phyloP scores from a whole-genome alignment of 2,888 invertebrate genomes.

The Phortica okadai region DNA sequence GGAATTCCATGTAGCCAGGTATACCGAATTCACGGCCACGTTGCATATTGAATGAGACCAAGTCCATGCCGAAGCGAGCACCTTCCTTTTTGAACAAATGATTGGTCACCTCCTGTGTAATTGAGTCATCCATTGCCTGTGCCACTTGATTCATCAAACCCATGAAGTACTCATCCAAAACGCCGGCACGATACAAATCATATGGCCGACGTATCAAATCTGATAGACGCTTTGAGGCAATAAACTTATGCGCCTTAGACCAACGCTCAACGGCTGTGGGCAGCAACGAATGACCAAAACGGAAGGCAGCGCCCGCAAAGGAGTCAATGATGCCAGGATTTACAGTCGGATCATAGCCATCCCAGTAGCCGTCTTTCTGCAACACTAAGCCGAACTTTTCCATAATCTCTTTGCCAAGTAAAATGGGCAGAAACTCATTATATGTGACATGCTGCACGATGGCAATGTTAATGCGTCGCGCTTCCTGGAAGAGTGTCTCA shows the following conservation, averaged over 20 bases:
- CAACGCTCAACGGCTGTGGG: constrained; percentile 94
- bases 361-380: constrained; percentile 83
- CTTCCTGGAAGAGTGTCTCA: constrained; percentile 92
- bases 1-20: constrained; percentile 94
- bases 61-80: constrained; percentile 88
- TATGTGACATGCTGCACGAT: constrained; percentile 93
- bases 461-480: constrained; percentile 89
- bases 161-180: constrained; percentile 94
- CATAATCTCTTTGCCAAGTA: constrained; percentile 94
- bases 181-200: constrained; percentile 92
- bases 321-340: constrained; percentile 93
- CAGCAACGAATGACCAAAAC: constrained; percentile 92
- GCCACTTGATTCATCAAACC: constrained; percentile 95
- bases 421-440: constrained; percentile 92
- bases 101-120: constrained; percentile 93
- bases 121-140: constrained; percentile 96
- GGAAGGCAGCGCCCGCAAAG: constrained; percentile 93
- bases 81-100: constrained; percentile 90
- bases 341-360: constrained; percentile 85
- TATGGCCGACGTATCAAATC: constrained; percentile 92
- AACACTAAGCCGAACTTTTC: constrained; percentile 91
- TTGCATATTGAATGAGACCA: constrained; percentile 95
- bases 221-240: constrained; percentile 92
- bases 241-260: constrained; percentile 96
- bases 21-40: constrained; percentile 93